These are phyloP conservation scores for Steinernema carpocapsae DNA, from an alignment of 2,888 invertebrate species.

Conservation along the genomic window DNA sequence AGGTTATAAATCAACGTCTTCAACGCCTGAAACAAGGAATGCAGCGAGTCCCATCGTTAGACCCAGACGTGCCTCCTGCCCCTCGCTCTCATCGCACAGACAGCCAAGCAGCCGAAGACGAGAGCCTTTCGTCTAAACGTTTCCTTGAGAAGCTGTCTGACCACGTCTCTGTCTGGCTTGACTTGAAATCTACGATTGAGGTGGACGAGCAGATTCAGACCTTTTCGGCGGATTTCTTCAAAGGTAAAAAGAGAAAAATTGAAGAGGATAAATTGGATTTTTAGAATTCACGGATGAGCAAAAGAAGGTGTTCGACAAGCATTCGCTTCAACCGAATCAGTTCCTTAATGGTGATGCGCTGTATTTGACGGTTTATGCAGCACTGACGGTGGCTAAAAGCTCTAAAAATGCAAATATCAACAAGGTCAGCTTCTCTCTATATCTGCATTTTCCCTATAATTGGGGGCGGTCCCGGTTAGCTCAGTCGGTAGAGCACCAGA, in stretches of 20 bases:
- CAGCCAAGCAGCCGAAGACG: conserved; percentile 9
- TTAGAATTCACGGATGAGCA: conserved; percentile 57
- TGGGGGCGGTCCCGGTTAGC: conserved; percentile 68
- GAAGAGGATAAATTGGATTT: neutral
- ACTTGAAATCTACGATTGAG: conserved; percentile 23
- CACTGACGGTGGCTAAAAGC: conserved; percentile 44
- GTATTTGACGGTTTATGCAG: conserved; percentile 58
- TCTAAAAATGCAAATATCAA: neutral
- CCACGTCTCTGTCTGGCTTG: conserved; percentile 22
- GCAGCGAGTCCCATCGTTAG: conserved; percentile 9
- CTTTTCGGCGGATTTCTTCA: conserved; percentile 31
- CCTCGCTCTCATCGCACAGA: conserved; percentile 15
- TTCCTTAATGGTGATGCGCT: conserved; percentile 62
- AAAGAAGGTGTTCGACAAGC: conserved; percentile 52
- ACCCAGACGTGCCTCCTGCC: conserved; percentile 12
- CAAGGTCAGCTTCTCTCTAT: no score
- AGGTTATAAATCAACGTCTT: conserved; percentile 2
- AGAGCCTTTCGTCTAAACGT: neutral
- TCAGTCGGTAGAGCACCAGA: conserved; percentile 68
- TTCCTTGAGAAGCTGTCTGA: conserved; percentile 30
- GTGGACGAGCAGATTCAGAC: conserved; percentile 34
- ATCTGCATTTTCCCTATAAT: no score
- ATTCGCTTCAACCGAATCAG: conserved; percentile 53
- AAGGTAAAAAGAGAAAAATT: conserved; percentile 29
- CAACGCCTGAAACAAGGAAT: conserved; percentile 20